These are phyloP conservation scores for Chaetogeoica ovagalla DNA, from an alignment of 2,888 invertebrate species.

Conservation along the genomic window DNA sequence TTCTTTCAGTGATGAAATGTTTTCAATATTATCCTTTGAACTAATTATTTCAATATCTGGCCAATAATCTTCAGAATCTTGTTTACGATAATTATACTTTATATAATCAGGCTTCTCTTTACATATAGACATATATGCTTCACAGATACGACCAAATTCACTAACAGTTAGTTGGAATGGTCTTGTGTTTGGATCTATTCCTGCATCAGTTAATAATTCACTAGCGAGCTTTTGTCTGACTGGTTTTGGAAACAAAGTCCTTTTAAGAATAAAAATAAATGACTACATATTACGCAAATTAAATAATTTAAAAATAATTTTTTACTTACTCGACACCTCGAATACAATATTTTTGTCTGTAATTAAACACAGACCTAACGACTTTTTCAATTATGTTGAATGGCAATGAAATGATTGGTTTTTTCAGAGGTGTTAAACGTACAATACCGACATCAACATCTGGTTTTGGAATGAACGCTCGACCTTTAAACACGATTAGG, in stretches of 20 bases:
- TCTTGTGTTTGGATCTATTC: conserved; percentile 70
- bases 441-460: conserved; percentile 97
- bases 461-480: conserved; percentile 90
- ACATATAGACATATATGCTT: conserved; percentile 75
- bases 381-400: conserved; percentile 90
- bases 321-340: conserved; percentile 66
- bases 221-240: conserved; percentile 68
- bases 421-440: conserved; percentile 75
- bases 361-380: conserved; percentile 80
- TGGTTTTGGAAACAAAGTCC: conserved; percentile 76
- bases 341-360: conserved; percentile 81
- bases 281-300: background rate
- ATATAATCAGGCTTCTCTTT: conserved; percentile 54
- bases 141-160: conserved; percentile 76
- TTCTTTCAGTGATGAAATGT: conserved; percentile 55
- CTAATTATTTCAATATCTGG: conserved; percentile 14
- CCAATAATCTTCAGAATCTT: conserved; percentile 48
- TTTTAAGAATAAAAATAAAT: conserved; percentile 56
- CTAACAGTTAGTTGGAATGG: conserved; percentile 76
- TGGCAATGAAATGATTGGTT: conserved; percentile 75
- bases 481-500: conserved; percentile 60
- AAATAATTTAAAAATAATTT: conserved; percentile 4
- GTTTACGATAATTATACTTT: conserved; percentile 55
- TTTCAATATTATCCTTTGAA: conserved; percentile 57
- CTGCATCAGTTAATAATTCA: conserved; percentile 72